A percentile compares a stretch with the other conserved stretches of the same genome.
These are phyloP conservation scores for Siderastrea siderea DNA, from an alignment of 92 coral and sea anemone species.

Conservation along the genomic window DNA sequence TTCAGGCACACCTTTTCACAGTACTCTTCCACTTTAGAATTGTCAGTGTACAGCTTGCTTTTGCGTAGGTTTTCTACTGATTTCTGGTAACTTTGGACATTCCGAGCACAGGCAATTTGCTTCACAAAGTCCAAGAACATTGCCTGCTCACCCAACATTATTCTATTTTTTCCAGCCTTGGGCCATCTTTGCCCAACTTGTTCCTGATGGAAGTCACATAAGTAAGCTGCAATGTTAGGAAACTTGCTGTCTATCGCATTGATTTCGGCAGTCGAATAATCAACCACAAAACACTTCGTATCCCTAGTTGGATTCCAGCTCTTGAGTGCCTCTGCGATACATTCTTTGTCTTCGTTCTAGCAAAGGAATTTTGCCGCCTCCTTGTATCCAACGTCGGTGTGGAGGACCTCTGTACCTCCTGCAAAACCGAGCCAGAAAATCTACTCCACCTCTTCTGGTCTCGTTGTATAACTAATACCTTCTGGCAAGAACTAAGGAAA, in stretches of 20 bases:
- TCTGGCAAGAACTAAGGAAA: too few species aligned
- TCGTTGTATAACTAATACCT: too few species aligned
- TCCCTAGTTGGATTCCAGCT: slow-evolving; percentile 43
- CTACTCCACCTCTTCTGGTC: too few species aligned
- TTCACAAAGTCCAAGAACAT: slow-evolving; percentile 38
- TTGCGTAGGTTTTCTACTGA: slow-evolving; percentile 18
- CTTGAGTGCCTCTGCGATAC: slow-evolving; percentile 53
- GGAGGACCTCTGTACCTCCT: slow-evolving; percentile 9
- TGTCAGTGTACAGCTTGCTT: neutral
- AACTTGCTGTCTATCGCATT: slow-evolving; percentile 51
- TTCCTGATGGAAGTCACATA: slow-evolving; percentile 63
- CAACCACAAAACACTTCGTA: slow-evolving; percentile 55
- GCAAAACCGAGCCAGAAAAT: too few species aligned
- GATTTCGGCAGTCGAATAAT: slow-evolving; percentile 57
- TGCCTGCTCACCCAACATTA: slow-evolving; percentile 25
- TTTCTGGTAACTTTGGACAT: neutral
- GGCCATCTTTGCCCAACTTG: slow-evolving; percentile 53
- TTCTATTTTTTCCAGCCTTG: slow-evolving; percentile 32
- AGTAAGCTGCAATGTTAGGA: slow-evolving; percentile 32
- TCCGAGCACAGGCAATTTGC: neutral
- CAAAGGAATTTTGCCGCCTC: slow-evolving; percentile 47
- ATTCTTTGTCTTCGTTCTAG: slow-evolving; percentile 47
- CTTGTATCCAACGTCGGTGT: slow-evolving; percentile 72
- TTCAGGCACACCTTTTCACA: slow-evolving; percentile 34
- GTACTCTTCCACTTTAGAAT: slow-evolving; percentile 34